Evolutionary conservation across 2,113 vertebrate species (phyloP).

Genomic region (Aegithalos caudatus): DNA sequence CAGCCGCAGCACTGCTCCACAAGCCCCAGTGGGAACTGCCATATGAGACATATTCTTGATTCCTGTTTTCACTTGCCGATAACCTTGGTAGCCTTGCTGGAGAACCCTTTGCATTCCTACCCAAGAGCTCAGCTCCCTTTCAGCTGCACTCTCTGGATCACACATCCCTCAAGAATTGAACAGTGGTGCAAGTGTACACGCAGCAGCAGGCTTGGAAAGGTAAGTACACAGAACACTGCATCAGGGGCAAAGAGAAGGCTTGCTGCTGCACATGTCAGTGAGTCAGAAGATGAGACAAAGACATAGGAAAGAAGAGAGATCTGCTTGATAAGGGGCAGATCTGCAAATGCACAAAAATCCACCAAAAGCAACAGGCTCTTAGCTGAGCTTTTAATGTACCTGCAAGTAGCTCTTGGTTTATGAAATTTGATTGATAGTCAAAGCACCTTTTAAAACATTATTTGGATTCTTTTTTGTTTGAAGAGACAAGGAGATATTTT

Average conservation of each 20-base stretch:
- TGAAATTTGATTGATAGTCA: background rate
- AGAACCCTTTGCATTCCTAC: background rate
- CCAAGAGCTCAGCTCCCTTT: background rate
- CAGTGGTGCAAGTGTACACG: rapidly evolving
- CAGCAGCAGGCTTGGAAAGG: background rate
- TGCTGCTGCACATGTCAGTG: background rate
- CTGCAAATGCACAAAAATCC: background rate
- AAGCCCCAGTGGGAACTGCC: background rate
- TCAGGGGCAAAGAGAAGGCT: background rate
- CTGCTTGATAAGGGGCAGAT: background rate
- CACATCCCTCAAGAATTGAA: background rate
- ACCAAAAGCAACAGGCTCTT: background rate
- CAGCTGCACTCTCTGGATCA: background rate
- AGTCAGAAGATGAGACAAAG: background rate
- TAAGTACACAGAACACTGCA: background rate
- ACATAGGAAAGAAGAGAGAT: background rate
- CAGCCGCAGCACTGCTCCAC: background rate
- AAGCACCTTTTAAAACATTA: background rate
- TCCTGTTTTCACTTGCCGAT: background rate
- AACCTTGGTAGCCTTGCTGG: background rate
- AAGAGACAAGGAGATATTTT: background rate
- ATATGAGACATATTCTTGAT: background rate
- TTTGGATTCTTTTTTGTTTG: background rate
- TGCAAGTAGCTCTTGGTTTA: background rate
- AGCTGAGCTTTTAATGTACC: background rate